Evolutionary conservation across 2,797 vertebrate species (phyloP).

Genomic region (Arctocebus calabarensis): DNA sequence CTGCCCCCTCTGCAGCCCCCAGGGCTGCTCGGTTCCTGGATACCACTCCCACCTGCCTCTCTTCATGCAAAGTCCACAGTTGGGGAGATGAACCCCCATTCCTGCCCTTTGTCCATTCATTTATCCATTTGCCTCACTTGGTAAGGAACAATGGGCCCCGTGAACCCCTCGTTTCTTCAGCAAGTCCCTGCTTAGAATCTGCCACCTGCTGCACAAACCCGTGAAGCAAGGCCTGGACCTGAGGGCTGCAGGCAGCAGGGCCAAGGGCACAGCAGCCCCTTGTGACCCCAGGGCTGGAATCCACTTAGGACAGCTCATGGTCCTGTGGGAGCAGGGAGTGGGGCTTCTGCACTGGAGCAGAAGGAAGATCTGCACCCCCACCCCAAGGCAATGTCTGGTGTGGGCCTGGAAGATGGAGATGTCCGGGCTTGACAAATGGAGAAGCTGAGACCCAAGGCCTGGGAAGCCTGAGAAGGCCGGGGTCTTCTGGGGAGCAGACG

Average conservation of each 20-base stretch:
- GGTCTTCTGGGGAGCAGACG: background rate
- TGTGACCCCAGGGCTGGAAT: background rate
- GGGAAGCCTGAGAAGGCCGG: background rate
- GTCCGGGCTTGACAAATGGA: background rate
- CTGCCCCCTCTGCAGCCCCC: background rate
- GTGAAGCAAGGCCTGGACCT: background rate
- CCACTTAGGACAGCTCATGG: background rate
- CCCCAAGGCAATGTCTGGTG: background rate
- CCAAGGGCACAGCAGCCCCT: background rate
- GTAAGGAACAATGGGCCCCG: too few species aligned
- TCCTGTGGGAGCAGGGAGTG: background rate
- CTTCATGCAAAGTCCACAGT: fast-evolving
- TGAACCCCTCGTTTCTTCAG: background rate
- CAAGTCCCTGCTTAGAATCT: background rate
- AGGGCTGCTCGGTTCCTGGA: background rate
- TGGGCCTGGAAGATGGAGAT: background rate
- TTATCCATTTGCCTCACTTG: background rate
- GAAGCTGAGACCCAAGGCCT: background rate
- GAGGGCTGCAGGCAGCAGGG: background rate
- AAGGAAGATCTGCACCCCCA: background rate
- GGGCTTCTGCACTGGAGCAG: background rate
- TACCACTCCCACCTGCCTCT: fast-evolving
- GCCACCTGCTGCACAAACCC: background rate
- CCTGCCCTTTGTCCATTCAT: background rate
- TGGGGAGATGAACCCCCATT: too few species aligned